Evolutionary conservation across 2,113 vertebrate genomes (phyloP), one percentile per base, ranked within the genome.

Genomic region (Choloepus hoffmanni): DNA sequence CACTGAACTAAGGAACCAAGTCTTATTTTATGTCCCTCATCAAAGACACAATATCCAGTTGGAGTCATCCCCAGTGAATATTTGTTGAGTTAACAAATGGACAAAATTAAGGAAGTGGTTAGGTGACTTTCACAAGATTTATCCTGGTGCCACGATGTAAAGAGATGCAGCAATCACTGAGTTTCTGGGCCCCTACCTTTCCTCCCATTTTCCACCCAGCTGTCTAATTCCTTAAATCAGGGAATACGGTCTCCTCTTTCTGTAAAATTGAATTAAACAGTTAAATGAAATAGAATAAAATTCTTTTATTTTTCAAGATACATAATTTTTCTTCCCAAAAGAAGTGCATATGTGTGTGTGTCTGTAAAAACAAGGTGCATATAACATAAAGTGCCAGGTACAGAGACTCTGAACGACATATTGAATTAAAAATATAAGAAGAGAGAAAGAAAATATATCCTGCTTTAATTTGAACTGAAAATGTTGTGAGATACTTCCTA

Each of bases 391-490:
- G 77, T 85, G 53, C 60, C 88, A 10, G 0, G 23, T 84, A 55
- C 84, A 73, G 43, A 95, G 97, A 92, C 62, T 73, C 24, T 78
- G 7, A 72, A 92, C 68, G 87, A 84, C 83, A 65, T 92, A 97
- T 98, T 95, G 28, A 96, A 97, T 82, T 91, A 97, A 70, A 96
- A 89, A 90, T 43, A 5, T 88, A 95, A 50, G 72, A 94, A 94
- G 50, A 97, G 95, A 96, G 96, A 50, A 55, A 63, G 40, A 98
- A 97, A 98, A 93, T 95, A 95, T 95, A 97, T 97, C 97, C 95
- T 96, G 14, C 95, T 92, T 86, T 96, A 97, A 92, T 84, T 73
- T 96, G 95, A 97, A 97, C 93, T 97, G 96, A 94, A 92, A 94
- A 72, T 63, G 92, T 94, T 95, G 60, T 98, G 95, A 98, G 97